Conservation (phyloP, 2,113 vertebrate species). For the Semnopithecus entellus region DNA sequence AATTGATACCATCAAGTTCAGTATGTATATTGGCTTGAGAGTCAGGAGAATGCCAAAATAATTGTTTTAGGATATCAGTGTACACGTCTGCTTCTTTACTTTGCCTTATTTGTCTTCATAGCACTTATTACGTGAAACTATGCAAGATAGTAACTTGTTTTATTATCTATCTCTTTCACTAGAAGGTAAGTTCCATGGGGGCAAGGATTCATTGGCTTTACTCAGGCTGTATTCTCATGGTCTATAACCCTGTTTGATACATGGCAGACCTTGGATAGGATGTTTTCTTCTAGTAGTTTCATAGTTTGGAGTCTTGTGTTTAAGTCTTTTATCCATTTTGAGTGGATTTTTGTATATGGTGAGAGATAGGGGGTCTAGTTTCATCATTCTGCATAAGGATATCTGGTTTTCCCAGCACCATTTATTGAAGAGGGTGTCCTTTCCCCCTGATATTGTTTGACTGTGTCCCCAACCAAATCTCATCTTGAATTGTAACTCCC, state of each 20-base stretch:
- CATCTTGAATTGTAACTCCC: too few species aligned
- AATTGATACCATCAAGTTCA: background rate
- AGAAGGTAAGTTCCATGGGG: background rate
- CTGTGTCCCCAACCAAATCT: too few species aligned
- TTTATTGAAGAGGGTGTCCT: too few species aligned
- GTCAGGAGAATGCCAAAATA: background rate
- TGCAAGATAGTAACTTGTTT: background rate
- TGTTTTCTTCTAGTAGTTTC: too few species aligned
- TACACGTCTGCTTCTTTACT: background rate
- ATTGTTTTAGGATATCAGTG: background rate
- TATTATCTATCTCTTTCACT: background rate
- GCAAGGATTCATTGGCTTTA: background rate
- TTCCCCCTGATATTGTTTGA: too few species aligned
- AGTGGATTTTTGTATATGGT: too few species aligned
- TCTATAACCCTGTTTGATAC: too few species aligned
- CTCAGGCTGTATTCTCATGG: background rate
- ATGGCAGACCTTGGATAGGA: background rate
- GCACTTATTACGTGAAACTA: background rate
- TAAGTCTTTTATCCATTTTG: too few species aligned
- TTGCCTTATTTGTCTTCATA: background rate
- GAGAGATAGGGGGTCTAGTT: too few species aligned
- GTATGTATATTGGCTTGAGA: background rate
- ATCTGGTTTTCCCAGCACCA: too few species aligned
- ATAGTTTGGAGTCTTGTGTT: too few species aligned
- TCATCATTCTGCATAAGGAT: too few species aligned